Percentiles rank a stretch among this genome's conserved stretches.
These are phyloP conservation scores for Eupeodes luniger DNA, from an alignment of 2,888 invertebrate genomes.

Conservation along the genomic window DNA sequence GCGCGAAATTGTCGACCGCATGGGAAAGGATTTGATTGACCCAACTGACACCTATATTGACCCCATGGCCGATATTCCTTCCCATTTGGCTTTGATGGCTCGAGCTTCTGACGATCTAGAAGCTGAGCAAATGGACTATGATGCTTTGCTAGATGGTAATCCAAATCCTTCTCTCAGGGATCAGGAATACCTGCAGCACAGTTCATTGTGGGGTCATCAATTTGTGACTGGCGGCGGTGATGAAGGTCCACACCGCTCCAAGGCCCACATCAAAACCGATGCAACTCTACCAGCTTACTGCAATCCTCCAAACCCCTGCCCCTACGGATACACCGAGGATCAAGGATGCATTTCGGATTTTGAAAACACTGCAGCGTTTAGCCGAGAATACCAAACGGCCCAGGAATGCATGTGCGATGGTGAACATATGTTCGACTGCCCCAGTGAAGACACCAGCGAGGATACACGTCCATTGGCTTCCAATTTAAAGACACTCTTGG, in stretches of 20 bases:
- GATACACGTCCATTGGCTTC: constrained; percentile 77
- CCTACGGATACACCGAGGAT: constrained; percentile 93
- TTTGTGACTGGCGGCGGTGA: constrained; percentile 91
- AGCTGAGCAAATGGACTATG: constrained; percentile 89
- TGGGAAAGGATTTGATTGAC: constrained; percentile 90
- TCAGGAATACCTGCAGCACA: constrained; percentile 94
- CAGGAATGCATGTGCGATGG: constrained; percentile 99
- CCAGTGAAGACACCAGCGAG: constrained; percentile 84
- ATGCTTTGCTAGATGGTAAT: constrained; percentile 88
- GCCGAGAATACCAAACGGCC: constrained; percentile 94
- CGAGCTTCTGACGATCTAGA: constrained; percentile 86
- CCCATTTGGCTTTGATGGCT: constrained; percentile 83
- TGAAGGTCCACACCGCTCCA: constrained; percentile 85
- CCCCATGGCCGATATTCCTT: constrained; percentile 80
- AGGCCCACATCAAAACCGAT: constrained; percentile 92
- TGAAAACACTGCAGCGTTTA: constrained; percentile 97
- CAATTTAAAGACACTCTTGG: constrained; percentile 86
- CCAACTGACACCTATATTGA: constrained; percentile 85
- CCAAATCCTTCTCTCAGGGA: constrained; percentile 92
- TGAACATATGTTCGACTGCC: constrained; percentile 98
- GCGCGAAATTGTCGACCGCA: constrained; percentile 90
- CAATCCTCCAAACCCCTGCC: constrained; percentile 99
- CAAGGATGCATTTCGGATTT: constrained; percentile 96
- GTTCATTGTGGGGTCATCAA: constrained; percentile 90
- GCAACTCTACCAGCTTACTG: constrained; percentile 98